A percentile compares a stretch with the other conserved stretches of the same genome.
Conservation (phyloP, 2,888 invertebrate genomes). For the Caradrina clavipalpis region DNA sequence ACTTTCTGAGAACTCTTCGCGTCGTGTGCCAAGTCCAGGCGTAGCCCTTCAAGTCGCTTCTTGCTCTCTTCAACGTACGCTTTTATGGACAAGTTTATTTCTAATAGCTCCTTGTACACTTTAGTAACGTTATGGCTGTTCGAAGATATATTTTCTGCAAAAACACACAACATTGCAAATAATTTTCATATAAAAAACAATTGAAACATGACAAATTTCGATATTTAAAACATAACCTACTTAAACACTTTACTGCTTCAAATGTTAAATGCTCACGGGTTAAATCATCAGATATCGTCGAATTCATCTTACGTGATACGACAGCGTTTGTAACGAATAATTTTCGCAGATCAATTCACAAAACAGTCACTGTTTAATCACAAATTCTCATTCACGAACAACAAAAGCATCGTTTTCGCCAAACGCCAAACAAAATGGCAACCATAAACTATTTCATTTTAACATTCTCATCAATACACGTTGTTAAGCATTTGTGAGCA, state of each 20-base stretch:
- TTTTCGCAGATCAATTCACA: conserved; percentile 68
- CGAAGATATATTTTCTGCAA: conserved; percentile 85
- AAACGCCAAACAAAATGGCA: conserved; percentile 70
- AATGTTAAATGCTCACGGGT: conserved; percentile 82
- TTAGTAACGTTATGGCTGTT: conserved; percentile 80
- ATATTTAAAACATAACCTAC: conserved; percentile 88
- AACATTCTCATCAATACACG: background rate
- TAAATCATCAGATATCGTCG: conserved; percentile 83
- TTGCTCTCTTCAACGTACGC: conserved; percentile 85
- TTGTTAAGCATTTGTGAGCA: background rate
- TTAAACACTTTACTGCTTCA: conserved; percentile 82
- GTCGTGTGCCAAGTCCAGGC: conserved; percentile 79
- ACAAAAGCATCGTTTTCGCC: conserved; percentile 57
- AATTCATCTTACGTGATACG: conserved; percentile 85
- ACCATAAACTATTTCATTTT: conserved; percentile 57
- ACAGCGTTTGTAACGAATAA: conserved; percentile 64
- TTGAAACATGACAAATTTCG: conserved; percentile 76
- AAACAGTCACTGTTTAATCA: conserved; percentile 7
- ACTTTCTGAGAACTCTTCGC: conserved; percentile 82
- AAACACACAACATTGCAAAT: conserved; percentile 40
- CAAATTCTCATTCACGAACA: conserved; percentile 51
- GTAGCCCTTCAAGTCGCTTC: conserved; percentile 76
- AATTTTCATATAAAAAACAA: conserved; percentile 72
- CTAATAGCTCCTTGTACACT: conserved; percentile 83
- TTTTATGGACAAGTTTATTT: conserved; percentile 86